Percentiles rank a stretch among this genome's conserved stretches.
These are phyloP conservation scores for Melanocharis versteri DNA, from an alignment of 2,113 vertebrate genomes.

Conservation along the genomic window DNA sequence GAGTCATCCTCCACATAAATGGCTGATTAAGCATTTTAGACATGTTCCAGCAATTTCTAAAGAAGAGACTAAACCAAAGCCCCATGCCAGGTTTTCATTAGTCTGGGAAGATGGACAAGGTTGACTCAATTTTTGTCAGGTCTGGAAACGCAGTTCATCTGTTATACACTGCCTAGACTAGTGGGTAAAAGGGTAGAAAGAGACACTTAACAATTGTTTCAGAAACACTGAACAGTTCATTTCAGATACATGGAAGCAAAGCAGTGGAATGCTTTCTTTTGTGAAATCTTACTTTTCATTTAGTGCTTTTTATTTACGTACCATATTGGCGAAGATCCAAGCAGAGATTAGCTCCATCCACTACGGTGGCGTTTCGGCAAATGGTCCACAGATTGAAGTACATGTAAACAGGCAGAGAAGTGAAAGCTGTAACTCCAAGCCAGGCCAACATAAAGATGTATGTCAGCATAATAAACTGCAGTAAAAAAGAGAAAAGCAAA, in stretches of 20 bases:
- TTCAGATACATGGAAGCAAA: background rate
- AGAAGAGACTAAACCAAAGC: background rate
- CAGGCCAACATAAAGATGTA: conserved; percentile 99
- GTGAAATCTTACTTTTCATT: background rate
- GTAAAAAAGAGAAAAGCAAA: background rate
- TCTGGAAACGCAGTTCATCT: background rate
- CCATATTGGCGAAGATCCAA: conserved; percentile 96
- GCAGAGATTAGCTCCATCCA: conserved; percentile 88
- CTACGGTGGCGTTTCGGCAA: conserved; percentile 89
- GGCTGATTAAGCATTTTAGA: background rate
- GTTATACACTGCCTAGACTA: background rate
- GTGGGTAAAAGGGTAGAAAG: background rate
- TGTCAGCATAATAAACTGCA: conserved; percentile 98
- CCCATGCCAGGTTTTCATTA: background rate
- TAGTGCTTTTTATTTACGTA: conserved; percentile 53
- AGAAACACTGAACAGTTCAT: background rate
- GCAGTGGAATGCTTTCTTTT: background rate
- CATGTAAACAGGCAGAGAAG: conserved; percentile 95
- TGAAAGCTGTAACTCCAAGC: conserved; percentile 97
- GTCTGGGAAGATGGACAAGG: background rate
- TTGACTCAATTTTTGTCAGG: background rate
- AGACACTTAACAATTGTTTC: background rate
- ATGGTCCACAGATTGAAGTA: conserved; percentile 99
- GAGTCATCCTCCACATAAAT: background rate
- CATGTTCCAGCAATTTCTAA: background rate